These are phyloP conservation scores for Drosophila baimaii DNA, from an alignment of 1,140 invertebrate species.

Conservation along the genomic window DNA sequence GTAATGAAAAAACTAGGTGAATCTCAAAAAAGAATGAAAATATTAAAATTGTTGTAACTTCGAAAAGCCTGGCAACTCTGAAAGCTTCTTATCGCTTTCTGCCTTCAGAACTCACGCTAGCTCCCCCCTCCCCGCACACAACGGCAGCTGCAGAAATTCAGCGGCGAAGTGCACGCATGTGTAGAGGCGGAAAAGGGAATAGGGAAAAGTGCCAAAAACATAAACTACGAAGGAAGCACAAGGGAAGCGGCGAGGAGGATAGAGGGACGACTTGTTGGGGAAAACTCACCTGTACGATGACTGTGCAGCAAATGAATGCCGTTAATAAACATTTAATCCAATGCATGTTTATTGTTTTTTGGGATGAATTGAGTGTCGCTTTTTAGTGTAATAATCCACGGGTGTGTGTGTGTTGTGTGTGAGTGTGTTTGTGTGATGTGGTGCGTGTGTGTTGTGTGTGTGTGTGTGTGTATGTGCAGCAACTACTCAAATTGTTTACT, in stretches of 20 bases:
- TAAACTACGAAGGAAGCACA: not conserved
- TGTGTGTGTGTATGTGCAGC: conserved; percentile 35
- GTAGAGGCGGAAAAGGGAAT: conserved; percentile 6
- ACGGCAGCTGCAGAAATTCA: conserved; percentile 48
- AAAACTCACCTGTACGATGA: conserved; percentile 79
- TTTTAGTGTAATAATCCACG: conserved; percentile 76
- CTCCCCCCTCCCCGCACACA: not conserved
- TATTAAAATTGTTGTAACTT: too few relatives aligned
- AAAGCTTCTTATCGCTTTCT: conserved; percentile 17
- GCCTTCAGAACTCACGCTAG: conserved; percentile 4
- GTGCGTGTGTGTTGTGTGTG: conserved; percentile 43
- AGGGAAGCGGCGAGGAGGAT: not conserved
- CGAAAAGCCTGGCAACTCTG: conserved; percentile 52
- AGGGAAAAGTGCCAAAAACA: conserved; percentile 47
- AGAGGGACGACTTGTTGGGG: conserved; percentile 1
- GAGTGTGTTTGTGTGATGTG: conserved; percentile 30
- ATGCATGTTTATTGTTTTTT: conserved; percentile 79
- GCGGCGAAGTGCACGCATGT: conserved; percentile 42
- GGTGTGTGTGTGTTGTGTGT: conserved; percentile 26
- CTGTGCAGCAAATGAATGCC: conserved; percentile 77
- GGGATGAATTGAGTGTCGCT: conserved; percentile 61
- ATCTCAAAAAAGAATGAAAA: too few relatives aligned
- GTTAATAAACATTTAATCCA: conserved; percentile 84
- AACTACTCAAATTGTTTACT: conserved; percentile 54
- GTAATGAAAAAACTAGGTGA: too few relatives aligned